A percentile compares a stretch with the other conserved stretches of the same genome.
These are phyloP conservation scores for Orientallactaga sibirica DNA, from an alignment of 2,797 vertebrate genomes.

Conservation along the genomic window DNA sequence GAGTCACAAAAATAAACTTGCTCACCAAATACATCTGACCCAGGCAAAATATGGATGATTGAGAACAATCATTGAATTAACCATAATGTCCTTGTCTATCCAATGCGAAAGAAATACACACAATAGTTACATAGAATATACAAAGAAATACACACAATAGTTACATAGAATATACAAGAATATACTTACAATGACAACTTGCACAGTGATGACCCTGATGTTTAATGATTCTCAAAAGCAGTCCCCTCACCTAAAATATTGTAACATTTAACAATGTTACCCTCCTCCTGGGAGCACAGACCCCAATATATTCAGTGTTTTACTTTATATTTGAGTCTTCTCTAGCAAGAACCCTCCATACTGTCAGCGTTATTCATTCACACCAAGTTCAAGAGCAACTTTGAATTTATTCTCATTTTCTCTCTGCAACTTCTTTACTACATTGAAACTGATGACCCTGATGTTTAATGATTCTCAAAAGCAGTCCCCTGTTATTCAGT, in stretches of 20 bases:
- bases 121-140: not conserved
- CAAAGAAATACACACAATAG: not conserved
- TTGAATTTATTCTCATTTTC: slow-evolving; percentile 68
- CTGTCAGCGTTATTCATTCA: slow-evolving; percentile 66
- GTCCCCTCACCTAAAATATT: not conserved
- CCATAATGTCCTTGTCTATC: not conserved
- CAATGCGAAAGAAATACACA: not conserved
- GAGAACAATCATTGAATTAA: not conserved
- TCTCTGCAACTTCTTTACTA: slow-evolving; percentile 74
- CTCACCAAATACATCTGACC: slow-evolving; percentile 5
- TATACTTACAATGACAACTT: not conserved
- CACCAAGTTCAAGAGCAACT: slow-evolving; percentile 68
- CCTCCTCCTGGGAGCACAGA: not conserved
- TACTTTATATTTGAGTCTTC: not conserved
- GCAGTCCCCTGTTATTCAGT: slow-evolving; percentile 64
- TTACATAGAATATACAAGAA: not conserved
- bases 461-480: slow-evolving; percentile 64
- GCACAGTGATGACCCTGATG: slow-evolving; percentile 58
- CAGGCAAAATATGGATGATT: not conserved
- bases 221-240: slow-evolving; percentile 60
- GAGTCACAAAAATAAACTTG: not conserved
- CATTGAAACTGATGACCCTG: slow-evolving; percentile 72
- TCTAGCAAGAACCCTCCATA: not conserved
- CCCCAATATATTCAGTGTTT: no score
- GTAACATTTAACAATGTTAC: slow-evolving; percentile 58